Percentiles rank a stretch among this genome's conserved stretches.
phyloP scores from a whole-genome alignment of 1,140 invertebrate genomes.

The Pristionchus pacificus region DNA sequence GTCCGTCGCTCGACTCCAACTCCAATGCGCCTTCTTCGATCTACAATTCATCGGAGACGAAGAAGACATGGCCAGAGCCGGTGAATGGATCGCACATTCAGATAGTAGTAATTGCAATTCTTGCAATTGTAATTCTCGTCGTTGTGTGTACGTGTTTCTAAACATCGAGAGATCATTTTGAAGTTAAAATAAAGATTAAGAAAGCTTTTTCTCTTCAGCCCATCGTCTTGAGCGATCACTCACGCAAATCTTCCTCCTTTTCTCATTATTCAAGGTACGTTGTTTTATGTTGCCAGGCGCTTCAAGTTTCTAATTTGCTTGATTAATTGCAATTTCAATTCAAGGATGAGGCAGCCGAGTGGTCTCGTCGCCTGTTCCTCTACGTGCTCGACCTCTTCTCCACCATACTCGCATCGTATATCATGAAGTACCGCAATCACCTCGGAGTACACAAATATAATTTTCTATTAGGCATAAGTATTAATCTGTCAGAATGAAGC shows the following conservation, averaged over 20 bases:
- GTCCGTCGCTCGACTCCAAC: neutral
- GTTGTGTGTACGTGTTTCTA: neutral
- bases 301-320: neutral
- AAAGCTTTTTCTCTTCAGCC: neutral
- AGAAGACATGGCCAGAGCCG: neutral
- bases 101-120: no score
- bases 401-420: neutral
- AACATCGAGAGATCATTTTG: no score
- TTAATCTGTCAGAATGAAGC: no score
- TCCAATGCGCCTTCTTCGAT: neutral
- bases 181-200: no score
- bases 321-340: neutral
- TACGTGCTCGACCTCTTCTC: neutral
- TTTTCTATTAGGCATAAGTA: no score
- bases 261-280: neutral
- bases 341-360: neutral
- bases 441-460: no score
- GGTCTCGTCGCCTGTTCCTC: neutral
- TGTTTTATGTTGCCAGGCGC: no score
- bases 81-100: no score
- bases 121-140: no score
- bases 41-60: neutral
- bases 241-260: neutral
- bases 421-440: neutral
- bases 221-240: neutral